Conservation (phyloP, 1,140 invertebrate species). For the Drosophila mojavensis region DNA sequence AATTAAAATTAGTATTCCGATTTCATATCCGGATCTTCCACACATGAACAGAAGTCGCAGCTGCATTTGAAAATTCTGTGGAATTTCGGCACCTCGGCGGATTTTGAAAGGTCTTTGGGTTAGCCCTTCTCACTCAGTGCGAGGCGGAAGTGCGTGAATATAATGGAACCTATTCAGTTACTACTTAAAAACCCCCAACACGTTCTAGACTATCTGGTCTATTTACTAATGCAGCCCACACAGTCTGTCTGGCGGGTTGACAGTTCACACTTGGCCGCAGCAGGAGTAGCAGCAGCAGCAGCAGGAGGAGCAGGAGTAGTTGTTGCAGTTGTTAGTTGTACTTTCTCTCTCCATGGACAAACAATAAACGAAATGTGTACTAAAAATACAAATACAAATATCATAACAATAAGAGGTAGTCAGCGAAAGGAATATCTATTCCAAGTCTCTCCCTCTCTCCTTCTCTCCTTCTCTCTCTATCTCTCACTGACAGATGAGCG, state of each 20-base stretch:
- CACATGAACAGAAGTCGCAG: conserved; percentile 28
- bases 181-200: conserved; percentile 31
- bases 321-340: conserved; percentile 30
- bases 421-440: no score
- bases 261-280: conserved; percentile 44
- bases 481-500: conserved; percentile 1
- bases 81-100: conserved; percentile 49
- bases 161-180: conserved; percentile 40
- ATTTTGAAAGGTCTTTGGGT: conserved; percentile 13
- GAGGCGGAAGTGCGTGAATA: conserved; percentile 51
- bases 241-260: conserved; percentile 32
- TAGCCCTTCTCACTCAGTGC: conserved; percentile 31
- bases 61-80: conserved; percentile 36
- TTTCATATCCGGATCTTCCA: neutral
- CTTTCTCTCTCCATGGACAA: conserved; percentile 11
- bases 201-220: conserved; percentile 26
- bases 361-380: conserved; percentile 20
- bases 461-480: no score
- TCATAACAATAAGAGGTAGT: conserved; percentile 2
- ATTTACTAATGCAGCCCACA: conserved; percentile 67
- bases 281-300: no score
- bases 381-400: conserved; percentile 11
- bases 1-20: conserved; percentile 7
- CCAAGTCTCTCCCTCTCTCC: no score
- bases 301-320: conserved; percentile 2